A percentile compares a stretch with the other conserved stretches of the same genome.
These are phyloP conservation scores for Mizuhopecten yessoensis DNA, from an alignment of 1,140 invertebrate species.

Conservation along the genomic window DNA sequence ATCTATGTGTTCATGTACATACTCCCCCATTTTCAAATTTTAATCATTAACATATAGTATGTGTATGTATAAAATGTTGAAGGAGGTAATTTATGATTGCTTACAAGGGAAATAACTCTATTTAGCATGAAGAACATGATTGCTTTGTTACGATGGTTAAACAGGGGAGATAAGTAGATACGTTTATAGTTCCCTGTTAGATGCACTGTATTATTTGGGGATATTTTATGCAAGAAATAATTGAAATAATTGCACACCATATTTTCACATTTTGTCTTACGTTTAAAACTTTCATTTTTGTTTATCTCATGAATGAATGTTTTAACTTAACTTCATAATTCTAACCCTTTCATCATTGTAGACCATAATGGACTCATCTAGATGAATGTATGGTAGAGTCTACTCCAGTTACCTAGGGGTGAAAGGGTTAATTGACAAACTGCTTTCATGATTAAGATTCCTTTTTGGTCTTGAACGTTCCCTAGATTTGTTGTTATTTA, in stretches of 20 bases:
- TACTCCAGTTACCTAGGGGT: no score
- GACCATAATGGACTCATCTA: no score
- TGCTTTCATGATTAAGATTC: no score
- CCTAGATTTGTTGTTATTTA: no score
- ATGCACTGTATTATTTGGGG: not conserved
- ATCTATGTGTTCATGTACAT: constrained; percentile 35
- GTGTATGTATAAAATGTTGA: not conserved
- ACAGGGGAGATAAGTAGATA: not conserved
- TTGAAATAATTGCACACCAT: not conserved
- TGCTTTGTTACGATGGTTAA: not conserved
- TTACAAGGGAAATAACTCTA: not conserved
- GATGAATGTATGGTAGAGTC: no score
- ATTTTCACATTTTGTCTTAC: no score
- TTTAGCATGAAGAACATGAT: not conserved
- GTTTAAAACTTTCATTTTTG: no score
- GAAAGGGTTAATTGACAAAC: no score
- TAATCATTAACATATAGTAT: not conserved
- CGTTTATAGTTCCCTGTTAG: not conserved
- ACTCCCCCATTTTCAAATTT: constrained; percentile 2
- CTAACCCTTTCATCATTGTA: no score
- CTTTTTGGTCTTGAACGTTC: no score
- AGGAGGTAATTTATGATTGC: not conserved
- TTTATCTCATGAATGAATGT: no score
- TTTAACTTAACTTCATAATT: no score
- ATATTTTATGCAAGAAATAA: constrained; percentile 8